Evolutionary conservation across 2,113 vertebrate genomes (phyloP).

Genomic region (Crypturellus undulatus): DNA sequence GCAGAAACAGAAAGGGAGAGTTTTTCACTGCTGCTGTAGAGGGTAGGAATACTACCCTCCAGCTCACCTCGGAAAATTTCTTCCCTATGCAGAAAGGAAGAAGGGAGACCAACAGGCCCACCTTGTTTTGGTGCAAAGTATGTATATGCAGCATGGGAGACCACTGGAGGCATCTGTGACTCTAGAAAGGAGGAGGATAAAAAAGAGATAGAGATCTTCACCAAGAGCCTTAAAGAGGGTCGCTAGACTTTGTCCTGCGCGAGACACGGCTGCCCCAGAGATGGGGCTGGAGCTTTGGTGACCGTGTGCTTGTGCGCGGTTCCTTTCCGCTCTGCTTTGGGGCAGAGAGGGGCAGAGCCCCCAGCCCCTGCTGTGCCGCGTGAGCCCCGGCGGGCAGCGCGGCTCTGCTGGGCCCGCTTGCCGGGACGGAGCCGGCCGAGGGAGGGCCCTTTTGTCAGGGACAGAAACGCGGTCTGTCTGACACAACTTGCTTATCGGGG

Average conservation of each 20-base stretch:
- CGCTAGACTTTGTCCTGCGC: conserved; percentile 4
- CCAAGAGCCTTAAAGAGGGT: too few relatives aligned
- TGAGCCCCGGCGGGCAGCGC: not conserved
- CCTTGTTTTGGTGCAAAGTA: conserved; percentile 14
- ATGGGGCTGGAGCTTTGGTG: not conserved
- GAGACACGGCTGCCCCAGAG: conserved; percentile 6
- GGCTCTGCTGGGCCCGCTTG: conserved; percentile 23
- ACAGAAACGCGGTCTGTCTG: not conserved
- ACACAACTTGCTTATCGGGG: conserved; percentile 47
- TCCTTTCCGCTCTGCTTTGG: not conserved
- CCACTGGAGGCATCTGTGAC: not conserved
- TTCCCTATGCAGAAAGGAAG: not conserved
- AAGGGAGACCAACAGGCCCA: conserved; percentile 19
- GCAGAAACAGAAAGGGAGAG: not conserved
- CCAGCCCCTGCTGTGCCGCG: not conserved
- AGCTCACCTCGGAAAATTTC: not conserved
- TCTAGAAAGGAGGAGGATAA: not conserved
- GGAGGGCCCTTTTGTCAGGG: not conserved
- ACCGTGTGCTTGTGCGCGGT: not conserved
- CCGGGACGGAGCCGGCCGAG: not conserved
- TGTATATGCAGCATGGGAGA: conserved; percentile 8
- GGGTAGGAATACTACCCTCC: too few relatives aligned
- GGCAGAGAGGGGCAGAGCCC: not conserved
- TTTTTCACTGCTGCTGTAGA: accelerated
- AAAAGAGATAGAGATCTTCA: not conserved